Conservation (phyloP, 2,113 vertebrate genomes). For the Psammodynastes pulverulentus region DNA sequence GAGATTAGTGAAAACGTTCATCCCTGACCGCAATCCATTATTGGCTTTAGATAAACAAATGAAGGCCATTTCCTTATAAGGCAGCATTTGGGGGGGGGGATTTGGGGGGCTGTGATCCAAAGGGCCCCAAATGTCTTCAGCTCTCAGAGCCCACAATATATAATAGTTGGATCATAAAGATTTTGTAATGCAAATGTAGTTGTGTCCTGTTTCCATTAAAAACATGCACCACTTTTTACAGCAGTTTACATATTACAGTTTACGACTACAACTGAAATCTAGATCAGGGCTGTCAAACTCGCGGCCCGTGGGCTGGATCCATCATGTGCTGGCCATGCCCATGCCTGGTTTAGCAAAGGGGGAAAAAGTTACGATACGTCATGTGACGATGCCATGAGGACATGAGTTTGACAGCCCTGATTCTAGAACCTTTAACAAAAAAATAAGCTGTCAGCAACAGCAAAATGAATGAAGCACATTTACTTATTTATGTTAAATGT, state of each 20-base stretch:
- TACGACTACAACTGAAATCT: background rate
- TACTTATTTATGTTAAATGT: background rate
- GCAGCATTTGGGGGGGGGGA: background rate
- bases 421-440: background rate
- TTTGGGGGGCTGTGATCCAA: background rate
- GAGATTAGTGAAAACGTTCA: background rate
- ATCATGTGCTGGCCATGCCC: too few species aligned
- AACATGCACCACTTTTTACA: background rate
- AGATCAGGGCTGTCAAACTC: background rate
- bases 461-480: background rate
- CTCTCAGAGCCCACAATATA: background rate
- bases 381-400: too few species aligned
- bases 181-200: background rate
- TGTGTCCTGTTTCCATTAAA: background rate
- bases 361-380: too few species aligned
- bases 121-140: background rate
- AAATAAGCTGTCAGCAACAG: background rate
- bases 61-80: background rate
- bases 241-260: background rate
- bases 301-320: too few species aligned
- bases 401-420: too few species aligned
- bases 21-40: background rate
- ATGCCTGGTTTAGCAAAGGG: too few species aligned
- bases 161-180: background rate
- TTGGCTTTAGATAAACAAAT: background rate